These are phyloP conservation scores for Hypolimnas misippus DNA, from an alignment of 2,888 invertebrate genomes.

Conservation along the genomic window DNA sequence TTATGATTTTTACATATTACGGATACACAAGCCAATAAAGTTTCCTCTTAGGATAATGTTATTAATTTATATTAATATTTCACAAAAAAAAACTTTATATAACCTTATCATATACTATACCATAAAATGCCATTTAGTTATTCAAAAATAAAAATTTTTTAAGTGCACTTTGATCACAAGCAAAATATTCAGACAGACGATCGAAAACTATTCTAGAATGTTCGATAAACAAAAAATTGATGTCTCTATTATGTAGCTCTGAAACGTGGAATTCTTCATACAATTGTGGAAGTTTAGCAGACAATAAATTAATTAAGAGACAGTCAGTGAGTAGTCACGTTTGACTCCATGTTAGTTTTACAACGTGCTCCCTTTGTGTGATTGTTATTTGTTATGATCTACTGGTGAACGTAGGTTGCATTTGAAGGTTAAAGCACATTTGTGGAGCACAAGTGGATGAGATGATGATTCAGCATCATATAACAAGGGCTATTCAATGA, in stretches of 20 bases:
- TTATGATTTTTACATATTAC: too few species aligned
- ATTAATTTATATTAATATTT: too few species aligned
- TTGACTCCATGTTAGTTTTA: conserved; percentile 15
- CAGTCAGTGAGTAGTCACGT: conserved; percentile 18
- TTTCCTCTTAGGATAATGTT: too few species aligned
- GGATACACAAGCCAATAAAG: too few species aligned
- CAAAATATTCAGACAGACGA: too few species aligned
- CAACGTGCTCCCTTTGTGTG: conserved; percentile 18
- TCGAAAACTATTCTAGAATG: neutral
- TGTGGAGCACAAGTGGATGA: neutral
- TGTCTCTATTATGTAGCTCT: neutral
- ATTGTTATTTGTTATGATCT: neutral
- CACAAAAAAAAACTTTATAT: too few species aligned
- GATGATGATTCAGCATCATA: neutral
- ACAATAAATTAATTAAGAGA: conserved; percentile 7
- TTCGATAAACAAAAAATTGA: neutral
- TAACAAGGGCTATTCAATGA: too few species aligned
- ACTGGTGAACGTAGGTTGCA: neutral
- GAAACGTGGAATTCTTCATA: neutral
- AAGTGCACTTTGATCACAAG: too few species aligned
- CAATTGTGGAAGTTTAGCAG: conserved; percentile 8
- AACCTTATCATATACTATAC: too few species aligned
- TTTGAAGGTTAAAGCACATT: conserved; percentile 2
- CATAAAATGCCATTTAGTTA: too few species aligned
- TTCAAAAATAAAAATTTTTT: too few species aligned